Conservation (phyloP, 1,140 invertebrate species). For the Lepidostoma basale region DNA sequence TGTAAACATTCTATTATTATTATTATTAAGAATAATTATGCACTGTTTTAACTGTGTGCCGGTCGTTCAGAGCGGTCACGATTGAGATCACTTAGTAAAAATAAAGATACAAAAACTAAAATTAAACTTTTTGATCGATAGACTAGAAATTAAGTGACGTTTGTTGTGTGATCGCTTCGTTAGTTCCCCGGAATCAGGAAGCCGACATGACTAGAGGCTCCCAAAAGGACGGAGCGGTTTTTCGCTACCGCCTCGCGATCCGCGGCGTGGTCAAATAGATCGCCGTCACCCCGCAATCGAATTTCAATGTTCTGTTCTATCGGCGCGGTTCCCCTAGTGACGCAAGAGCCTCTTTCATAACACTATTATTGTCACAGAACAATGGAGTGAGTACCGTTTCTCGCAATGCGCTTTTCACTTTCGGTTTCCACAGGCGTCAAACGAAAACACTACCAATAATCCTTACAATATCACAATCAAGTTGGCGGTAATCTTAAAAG, state of each 20-base stretch:
- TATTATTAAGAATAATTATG: background rate
- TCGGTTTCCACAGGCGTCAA: background rate
- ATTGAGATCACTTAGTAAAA: no score
- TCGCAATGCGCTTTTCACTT: conserved; percentile 1
- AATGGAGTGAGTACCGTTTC: no score
- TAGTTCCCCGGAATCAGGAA: no score
- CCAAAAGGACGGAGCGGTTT: background rate
- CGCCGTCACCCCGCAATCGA: background rate
- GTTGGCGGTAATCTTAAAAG: background rate
- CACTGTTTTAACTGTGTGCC: no score
- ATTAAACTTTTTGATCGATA: background rate
- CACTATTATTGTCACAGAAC: conserved; percentile 2
- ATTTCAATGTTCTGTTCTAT: background rate
- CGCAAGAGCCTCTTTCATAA: background rate
- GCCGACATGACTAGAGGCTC: conserved; percentile 1
- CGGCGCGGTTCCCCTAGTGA: background rate
- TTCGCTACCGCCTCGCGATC: background rate
- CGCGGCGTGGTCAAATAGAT: background rate
- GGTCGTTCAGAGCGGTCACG: no score
- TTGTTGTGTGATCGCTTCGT: background rate
- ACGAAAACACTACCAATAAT: background rate
- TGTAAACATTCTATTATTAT: background rate
- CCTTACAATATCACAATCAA: background rate
- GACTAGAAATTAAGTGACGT: background rate
- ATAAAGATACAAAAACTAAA: background rate